Evolutionary conservation across 2,888 invertebrate species (phyloP), one percentile per base, ranked within the genome.

Genomic region (Merodon equestris): DNA sequence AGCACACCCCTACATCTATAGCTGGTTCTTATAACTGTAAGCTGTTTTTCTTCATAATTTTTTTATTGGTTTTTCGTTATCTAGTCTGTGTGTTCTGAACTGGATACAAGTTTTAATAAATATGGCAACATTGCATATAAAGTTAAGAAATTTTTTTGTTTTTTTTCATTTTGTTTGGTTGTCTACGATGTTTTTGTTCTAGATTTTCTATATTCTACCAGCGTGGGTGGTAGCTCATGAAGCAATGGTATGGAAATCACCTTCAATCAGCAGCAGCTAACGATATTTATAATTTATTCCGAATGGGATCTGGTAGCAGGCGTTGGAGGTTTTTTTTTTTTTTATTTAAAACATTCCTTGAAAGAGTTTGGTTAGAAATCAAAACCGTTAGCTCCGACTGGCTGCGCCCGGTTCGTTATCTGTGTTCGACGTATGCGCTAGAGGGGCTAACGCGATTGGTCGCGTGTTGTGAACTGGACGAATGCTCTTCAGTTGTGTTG

Each of bases 401-500:
- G 83, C 83, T 56, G 81, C 71, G 48, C 67, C 81, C 14, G 83
- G 75, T 17, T 81, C 75, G 51, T 13, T 67, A 19, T 72, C 72
- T 18, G 75, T 75, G 47, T 45, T 63, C 9, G 75, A 60, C 42
- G 47, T 45, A 17, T 57, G 61, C 15, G 60, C 10, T 9, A 57
- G 77, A 2, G 63, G 27, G 36, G 82, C 54, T 67, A 87, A 70
- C 14, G 86, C 72, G 54, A 87, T 86, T 48, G 86, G 84, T 57
- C 86, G 84, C 79, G 85, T 84, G 54, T 88, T 86, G 75, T 89
- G 87, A 15, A 85, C 82, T 10, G 94, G 92, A 77, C 93, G 91
- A 19, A 95, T 92, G 60, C 93, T 93, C 86, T 95, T 95, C 73
- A 96, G 88, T 85, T 95, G 94, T 0, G 94, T 94, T 0, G 94